Percentiles rank a stretch among this genome's conserved stretches.
These are phyloP conservation scores for Gallinago jamesoni DNA, from an alignment of 2,113 vertebrate species.

Conservation along the genomic window DNA sequence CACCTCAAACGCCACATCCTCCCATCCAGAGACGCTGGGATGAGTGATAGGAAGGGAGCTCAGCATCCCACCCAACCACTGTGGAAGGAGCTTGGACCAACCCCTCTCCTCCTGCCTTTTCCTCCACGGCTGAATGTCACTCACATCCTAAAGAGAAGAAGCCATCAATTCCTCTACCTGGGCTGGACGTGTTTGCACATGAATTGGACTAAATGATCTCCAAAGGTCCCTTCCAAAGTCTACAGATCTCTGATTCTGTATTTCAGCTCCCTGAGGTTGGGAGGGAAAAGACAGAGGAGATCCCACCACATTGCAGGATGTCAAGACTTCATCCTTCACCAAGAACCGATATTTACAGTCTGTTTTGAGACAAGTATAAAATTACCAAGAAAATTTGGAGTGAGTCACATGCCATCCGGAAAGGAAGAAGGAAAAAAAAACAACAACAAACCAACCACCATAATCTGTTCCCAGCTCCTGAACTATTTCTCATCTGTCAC, in stretches of 20 bases:
- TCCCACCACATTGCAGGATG: background rate
- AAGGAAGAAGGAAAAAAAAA: background rate
- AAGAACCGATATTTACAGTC: background rate
- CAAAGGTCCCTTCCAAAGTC: too few relatives aligned
- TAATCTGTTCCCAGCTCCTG: background rate
- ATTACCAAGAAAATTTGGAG: background rate
- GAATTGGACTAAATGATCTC: background rate
- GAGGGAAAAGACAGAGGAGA: background rate
- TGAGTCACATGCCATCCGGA: background rate
- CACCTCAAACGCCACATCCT: background rate
- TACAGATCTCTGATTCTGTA: too few relatives aligned
- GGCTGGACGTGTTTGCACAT: background rate
- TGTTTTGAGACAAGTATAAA: background rate
- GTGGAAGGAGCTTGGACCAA: background rate
- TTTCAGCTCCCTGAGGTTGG: background rate
- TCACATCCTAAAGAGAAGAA: background rate
- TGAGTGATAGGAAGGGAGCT: background rate
- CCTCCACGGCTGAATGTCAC: background rate
- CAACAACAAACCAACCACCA: background rate
- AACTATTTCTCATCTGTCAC: conserved; percentile 36
- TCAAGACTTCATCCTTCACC: background rate
- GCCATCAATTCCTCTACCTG: background rate
- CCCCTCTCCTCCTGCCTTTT: background rate
- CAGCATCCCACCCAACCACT: background rate
- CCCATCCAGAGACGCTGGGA: background rate